Evolutionary conservation across 1,140 invertebrate genomes (phyloP).

Genomic region (Oryzaephilus surinamensis): DNA sequence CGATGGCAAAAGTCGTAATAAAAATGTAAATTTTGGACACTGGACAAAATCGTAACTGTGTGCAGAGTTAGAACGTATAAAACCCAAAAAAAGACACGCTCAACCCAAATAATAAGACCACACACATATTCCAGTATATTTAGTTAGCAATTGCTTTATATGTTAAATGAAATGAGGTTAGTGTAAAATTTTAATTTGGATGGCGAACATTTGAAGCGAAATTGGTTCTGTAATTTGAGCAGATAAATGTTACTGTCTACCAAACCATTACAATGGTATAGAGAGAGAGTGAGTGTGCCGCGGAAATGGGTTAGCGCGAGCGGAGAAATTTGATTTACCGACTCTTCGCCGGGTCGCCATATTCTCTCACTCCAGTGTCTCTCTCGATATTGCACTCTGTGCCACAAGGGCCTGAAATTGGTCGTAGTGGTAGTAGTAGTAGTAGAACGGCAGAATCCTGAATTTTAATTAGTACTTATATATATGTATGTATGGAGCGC

Average conservation of each 20-base stretch:
- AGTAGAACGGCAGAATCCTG: conserved; percentile 13
- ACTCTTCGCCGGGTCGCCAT: conserved; percentile 15
- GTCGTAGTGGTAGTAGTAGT: conserved; percentile 3
- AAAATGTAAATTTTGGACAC: no score
- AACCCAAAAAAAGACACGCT: no score
- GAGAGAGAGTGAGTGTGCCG: no score
- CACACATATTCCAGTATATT: no score
- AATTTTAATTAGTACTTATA: conserved; percentile 29
- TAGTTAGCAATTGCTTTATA: neutral
- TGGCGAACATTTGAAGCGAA: conserved; percentile 13
- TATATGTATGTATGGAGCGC: no score
- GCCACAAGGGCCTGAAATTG: no score
- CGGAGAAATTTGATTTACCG: conserved; percentile 22
- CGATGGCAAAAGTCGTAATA: no score
- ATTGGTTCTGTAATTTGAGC: conserved; percentile 23
- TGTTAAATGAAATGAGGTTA: neutral
- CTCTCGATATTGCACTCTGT: no score
- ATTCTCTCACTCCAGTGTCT: no score
- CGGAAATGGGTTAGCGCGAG: conserved; percentile 20
- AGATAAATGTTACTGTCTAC: conserved; percentile 24
- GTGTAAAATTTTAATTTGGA: conserved; percentile 19
- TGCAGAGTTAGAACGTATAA: no score
- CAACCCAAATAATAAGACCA: no score
- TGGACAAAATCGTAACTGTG: no score
- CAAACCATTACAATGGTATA: conserved; percentile 17